A percentile compares a stretch with the other conserved stretches of the same genome.
Evolutionary conservation across 2,888 invertebrate species (phyloP).

Genomic region (Aleiodes alternator): DNA sequence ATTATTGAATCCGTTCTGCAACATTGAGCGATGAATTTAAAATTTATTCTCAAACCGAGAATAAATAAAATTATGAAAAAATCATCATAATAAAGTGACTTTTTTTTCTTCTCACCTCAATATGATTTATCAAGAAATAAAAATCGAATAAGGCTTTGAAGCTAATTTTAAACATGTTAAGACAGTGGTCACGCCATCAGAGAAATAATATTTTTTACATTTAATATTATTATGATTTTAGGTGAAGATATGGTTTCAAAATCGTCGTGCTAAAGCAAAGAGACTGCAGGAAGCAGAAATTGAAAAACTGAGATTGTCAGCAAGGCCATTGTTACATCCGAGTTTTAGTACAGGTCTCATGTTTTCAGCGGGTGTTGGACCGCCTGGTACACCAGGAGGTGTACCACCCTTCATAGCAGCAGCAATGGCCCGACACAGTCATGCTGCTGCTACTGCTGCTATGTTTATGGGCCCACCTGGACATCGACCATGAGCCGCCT

Average conservation of each 20-base stretch:
- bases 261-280: conserved; percentile 95
- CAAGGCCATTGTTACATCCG: conserved; percentile 85
- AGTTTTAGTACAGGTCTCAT: conserved; percentile 80
- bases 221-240: conserved; percentile 71
- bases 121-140: too few species aligned
- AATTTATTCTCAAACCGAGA: neutral
- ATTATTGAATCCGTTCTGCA: neutral
- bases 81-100: too few species aligned
- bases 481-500: conserved; percentile 68
- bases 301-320: conserved; percentile 91
- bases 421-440: conserved; percentile 75
- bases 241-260: conserved; percentile 87
- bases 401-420: conserved; percentile 83
- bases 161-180: neutral
- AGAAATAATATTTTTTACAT: neutral
- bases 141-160: too few species aligned
- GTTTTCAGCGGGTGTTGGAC: conserved; percentile 79
- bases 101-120: too few species aligned
- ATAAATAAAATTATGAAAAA: too few species aligned
- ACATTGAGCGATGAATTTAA: neutral
- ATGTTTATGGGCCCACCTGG: conserved; percentile 75
- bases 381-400: conserved; percentile 75
- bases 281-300: conserved; percentile 96
- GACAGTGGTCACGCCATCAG: neutral
- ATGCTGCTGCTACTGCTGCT: conserved; percentile 78